Conservation (phyloP, 2,113 vertebrate genomes). For the Eolophus roseicapilla region DNA sequence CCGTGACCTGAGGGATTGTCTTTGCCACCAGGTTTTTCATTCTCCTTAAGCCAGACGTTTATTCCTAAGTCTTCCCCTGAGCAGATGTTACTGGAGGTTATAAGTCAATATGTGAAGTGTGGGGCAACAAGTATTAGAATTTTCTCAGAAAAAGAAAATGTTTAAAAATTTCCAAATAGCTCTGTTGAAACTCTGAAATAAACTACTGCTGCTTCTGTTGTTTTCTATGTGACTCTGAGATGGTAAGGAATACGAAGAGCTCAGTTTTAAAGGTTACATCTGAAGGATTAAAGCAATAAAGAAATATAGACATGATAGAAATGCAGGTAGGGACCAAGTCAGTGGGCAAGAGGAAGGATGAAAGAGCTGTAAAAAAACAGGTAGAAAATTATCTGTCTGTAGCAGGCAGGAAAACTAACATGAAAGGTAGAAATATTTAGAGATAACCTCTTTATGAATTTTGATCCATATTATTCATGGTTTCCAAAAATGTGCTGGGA, state of each 20-base stretch:
- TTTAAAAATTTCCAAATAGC: neutral
- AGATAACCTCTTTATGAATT: neutral
- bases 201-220: neutral
- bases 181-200: neutral
- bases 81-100: neutral
- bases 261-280: neutral
- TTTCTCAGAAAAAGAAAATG: neutral
- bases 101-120: neutral
- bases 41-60: neutral
- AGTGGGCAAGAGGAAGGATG: neutral
- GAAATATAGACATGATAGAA: neutral
- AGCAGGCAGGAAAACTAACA: neutral
- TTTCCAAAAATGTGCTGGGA: neutral
- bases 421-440: neutral
- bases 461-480: neutral
- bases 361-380: neutral
- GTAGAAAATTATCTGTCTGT: neutral
- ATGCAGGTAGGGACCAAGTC: neutral
- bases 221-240: neutral
- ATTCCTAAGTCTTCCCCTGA: neutral
- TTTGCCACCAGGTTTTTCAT: neutral
- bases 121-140: neutral
- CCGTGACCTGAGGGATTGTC: neutral
- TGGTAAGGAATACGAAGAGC: neutral
- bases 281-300: neutral